Percentiles rank a stretch among this genome's conserved stretches.
Evolutionary conservation across 2,113 vertebrate species (phyloP).

Genomic region (Corythornis vintsioides): DNA sequence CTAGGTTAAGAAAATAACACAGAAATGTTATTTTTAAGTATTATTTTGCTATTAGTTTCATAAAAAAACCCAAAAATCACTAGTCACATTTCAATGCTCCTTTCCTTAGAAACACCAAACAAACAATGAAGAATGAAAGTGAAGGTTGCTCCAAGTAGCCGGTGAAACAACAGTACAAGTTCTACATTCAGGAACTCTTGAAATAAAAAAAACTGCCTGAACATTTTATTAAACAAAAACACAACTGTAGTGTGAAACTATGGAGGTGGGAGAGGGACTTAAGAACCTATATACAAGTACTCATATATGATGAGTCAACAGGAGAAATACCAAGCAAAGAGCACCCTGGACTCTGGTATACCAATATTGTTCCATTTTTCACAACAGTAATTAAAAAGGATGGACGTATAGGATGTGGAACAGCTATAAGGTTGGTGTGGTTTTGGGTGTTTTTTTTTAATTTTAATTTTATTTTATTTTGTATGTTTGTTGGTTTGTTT

Average conservation of each 20-base stretch:
- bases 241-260: background rate
- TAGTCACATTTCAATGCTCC: background rate
- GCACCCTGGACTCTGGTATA: background rate
- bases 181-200: background rate
- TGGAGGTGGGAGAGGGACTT: background rate
- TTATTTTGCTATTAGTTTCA: background rate
- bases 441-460: too few relatives aligned
- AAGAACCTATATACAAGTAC: background rate
- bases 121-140: background rate
- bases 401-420: background rate
- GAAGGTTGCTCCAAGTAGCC: background rate
- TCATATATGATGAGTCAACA: background rate
- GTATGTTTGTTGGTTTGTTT: too few relatives aligned
- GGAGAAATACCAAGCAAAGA: background rate
- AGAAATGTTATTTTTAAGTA: background rate
- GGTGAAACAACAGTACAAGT: background rate
- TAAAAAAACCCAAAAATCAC: background rate
- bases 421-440: background rate
- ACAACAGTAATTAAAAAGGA: background rate
- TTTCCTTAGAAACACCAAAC: conserved; percentile 20
- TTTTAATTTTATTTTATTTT: too few relatives aligned
- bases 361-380: background rate
- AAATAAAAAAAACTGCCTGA: background rate
- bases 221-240: background rate
- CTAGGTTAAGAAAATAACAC: background rate